phyloP scores from a whole-genome alignment of 2,113 vertebrate species.

The Solea solea region DNA sequence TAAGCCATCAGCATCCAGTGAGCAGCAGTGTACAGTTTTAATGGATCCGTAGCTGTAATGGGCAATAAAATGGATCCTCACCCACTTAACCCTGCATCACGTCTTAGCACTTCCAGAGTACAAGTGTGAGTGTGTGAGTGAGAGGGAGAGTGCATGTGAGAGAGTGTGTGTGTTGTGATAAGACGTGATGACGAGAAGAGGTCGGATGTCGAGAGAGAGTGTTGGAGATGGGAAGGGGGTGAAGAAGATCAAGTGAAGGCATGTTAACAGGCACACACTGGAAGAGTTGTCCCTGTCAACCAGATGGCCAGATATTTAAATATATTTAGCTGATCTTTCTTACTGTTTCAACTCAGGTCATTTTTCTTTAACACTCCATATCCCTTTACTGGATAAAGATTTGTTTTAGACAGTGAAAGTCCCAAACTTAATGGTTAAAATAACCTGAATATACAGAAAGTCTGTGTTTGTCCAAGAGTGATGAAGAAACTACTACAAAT shows the following conservation, averaged over 20 bases:
- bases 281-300: not conserved
- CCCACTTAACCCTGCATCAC: constrained; percentile 55
- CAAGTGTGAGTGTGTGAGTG: not conserved
- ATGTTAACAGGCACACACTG: constrained; percentile 43
- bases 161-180: constrained; percentile 5
- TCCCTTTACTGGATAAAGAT: too few relatives aligned
- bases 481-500: too few relatives aligned
- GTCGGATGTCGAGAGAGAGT: constrained; percentile 32
- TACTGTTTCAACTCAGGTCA: not conserved
- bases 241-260: constrained; percentile 43
- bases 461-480: too few relatives aligned
- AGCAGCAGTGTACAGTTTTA: constrained; percentile 7
- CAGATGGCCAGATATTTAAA: not conserved
- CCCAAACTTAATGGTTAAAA: too few relatives aligned
- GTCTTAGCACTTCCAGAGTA: constrained; percentile 13
- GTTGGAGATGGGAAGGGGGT: constrained; percentile 22
- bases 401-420: too few relatives aligned
- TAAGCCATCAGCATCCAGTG: constrained; percentile 39
- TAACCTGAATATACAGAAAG: too few relatives aligned
- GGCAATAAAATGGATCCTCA: constrained; percentile 45
- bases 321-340: not conserved
- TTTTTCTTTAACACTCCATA: too few relatives aligned
- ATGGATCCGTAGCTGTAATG: constrained; percentile 44
- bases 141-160: not conserved
- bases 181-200: constrained; percentile 14